Conservation (phyloP, 2,888 invertebrate species). For the Sycophila texana region DNA sequence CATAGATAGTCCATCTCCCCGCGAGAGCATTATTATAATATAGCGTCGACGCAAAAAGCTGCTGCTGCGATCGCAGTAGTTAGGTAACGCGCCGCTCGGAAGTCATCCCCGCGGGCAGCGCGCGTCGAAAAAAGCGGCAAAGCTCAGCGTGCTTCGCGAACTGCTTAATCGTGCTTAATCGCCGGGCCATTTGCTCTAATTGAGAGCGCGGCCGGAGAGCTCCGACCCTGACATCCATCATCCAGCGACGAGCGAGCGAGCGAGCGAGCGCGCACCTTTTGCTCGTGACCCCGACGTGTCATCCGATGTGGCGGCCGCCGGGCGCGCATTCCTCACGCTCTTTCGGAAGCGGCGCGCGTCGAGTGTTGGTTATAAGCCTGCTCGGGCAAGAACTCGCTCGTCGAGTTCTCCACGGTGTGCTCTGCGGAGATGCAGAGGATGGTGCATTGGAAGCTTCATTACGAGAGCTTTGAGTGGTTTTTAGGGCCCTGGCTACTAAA, state of each 20-base stretch:
- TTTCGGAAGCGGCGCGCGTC: background rate
- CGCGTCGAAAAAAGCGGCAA: background rate
- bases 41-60: too few species aligned
- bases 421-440: too few species aligned
- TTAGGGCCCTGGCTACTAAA: too few species aligned
- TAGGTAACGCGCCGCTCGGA: too few species aligned
- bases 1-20: background rate
- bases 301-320: background rate
- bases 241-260: slow-evolving; percentile 48
- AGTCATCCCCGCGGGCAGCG: background rate
- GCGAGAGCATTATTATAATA: too few species aligned
- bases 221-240: slow-evolving; percentile 74
- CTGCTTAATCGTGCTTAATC: slow-evolving; percentile 65
- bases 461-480: too few species aligned
- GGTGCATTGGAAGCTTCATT: too few species aligned
- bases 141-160: slow-evolving; percentile 2
- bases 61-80: too few species aligned
- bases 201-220: slow-evolving; percentile 66
- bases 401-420: too few species aligned
- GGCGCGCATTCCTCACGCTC: background rate
- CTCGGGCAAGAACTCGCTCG: too few species aligned
- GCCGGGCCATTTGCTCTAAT: slow-evolving; percentile 69
- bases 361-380: background rate
- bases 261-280: slow-evolving; percentile 60
- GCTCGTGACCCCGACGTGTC: slow-evolving; percentile 49